Percentiles rank a stretch among this genome's conserved stretches.
Conservation (phyloP, 2,113 vertebrate species). For the Sitta europaea region DNA sequence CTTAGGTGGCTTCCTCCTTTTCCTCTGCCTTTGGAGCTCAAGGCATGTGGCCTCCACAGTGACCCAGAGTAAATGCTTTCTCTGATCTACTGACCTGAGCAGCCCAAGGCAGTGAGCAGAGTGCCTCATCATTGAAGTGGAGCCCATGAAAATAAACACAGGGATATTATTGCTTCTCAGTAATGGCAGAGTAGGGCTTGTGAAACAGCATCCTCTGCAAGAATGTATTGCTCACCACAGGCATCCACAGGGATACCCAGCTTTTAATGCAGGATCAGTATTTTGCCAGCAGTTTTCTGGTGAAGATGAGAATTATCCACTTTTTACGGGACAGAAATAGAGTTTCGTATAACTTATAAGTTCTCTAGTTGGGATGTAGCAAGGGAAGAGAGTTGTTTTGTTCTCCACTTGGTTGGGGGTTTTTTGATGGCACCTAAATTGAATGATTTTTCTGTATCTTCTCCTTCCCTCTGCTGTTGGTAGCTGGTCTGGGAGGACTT, state of each 20-base stretch:
- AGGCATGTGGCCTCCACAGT: not conserved
- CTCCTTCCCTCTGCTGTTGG: not conserved
- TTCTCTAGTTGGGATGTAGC: not conserved
- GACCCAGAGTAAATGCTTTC: conserved; percentile 2
- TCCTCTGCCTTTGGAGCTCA: not conserved
- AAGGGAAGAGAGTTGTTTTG: not conserved
- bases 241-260: not conserved
- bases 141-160: conserved; percentile 57
- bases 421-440: not conserved
- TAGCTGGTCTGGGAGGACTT: not conserved
- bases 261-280: not conserved
- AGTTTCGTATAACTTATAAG: too few species aligned
- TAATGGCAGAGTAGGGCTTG: conserved; percentile 1
- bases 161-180: conserved; percentile 47
- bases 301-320: not conserved
- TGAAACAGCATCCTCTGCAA: conserved; percentile 5
- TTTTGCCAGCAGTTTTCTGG: not conserved
- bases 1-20: not conserved
- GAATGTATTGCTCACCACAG: not conserved
- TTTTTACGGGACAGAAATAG: not conserved
- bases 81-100: conserved; percentile 20
- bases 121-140: conserved; percentile 4
- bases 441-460: not conserved
- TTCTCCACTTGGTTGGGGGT: not conserved
- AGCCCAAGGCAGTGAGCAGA: not conserved